Evolutionary conservation across 2,113 vertebrate species (phyloP).

Genomic region (Isichthys henryi): DNA sequence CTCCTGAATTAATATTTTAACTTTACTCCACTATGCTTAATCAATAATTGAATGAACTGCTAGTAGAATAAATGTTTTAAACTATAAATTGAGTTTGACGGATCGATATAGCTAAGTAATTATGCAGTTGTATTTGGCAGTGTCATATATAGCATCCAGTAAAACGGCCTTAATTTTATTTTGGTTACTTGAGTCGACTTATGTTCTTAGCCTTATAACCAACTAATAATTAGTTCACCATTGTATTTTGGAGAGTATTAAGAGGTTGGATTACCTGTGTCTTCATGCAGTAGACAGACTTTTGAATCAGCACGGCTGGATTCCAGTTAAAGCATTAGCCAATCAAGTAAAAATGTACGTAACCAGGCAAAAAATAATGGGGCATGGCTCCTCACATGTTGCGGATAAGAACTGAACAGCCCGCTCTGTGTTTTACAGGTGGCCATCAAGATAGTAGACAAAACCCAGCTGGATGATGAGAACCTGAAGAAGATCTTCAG

Average conservation of each 20-base stretch:
- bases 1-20: neutral
- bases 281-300: neutral
- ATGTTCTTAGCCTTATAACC: neutral
- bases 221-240: neutral
- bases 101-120: neutral
- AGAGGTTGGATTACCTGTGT: neutral
- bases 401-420: neutral
- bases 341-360: neutral
- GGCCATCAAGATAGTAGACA: constrained; percentile 98
- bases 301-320: neutral
- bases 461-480: constrained; percentile 95
- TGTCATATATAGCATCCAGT: neutral
- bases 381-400: neutral
- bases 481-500: constrained; percentile 98
- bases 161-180: neutral
- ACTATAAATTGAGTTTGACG: neutral
- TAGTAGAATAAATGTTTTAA: neutral
- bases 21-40: neutral
- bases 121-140: neutral
- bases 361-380: neutral
- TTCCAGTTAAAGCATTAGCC: neutral
- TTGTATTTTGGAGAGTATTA: neutral
- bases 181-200: neutral
- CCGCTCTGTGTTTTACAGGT: constrained; percentile 62
- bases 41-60: neutral